phyloP scores from a whole-genome alignment of 2,888 invertebrate species.

The Phymatocera aterrima region DNA sequence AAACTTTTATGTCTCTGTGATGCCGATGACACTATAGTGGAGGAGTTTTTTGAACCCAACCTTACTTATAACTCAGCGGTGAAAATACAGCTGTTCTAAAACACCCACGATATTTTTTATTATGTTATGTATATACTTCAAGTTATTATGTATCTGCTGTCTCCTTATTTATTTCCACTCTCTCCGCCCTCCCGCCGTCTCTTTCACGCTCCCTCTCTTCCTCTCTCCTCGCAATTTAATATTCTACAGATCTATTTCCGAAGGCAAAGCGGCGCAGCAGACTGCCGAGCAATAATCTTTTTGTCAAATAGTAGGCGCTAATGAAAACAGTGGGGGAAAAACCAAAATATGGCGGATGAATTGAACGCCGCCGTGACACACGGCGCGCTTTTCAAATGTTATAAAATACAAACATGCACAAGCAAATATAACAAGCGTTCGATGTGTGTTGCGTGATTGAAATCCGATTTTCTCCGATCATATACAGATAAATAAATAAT shows the following conservation, averaged over 20 bases:
- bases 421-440: too few species aligned
- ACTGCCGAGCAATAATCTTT: conserved; percentile 13
- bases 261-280: background rate
- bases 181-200: background rate
- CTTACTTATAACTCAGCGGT: background rate
- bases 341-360: background rate
- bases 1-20: background rate
- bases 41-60: background rate
- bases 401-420: too few species aligned
- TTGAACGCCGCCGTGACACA: background rate
- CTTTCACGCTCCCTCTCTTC: background rate
- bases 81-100: background rate
- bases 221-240: background rate
- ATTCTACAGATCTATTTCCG: conserved; percentile 1
- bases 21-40: background rate
- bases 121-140: background rate
- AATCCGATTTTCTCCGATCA: too few species aligned
- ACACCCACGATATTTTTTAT: background rate
- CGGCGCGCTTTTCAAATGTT: conserved; percentile 7
- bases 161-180: background rate
- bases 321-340: background rate
- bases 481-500: too few species aligned
- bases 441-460: too few species aligned
- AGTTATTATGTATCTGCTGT: background rate
- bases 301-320: conserved; percentile 21